Conservation (phyloP, 2,797 vertebrate species). For the Pygocentrus nattereri region DNA sequence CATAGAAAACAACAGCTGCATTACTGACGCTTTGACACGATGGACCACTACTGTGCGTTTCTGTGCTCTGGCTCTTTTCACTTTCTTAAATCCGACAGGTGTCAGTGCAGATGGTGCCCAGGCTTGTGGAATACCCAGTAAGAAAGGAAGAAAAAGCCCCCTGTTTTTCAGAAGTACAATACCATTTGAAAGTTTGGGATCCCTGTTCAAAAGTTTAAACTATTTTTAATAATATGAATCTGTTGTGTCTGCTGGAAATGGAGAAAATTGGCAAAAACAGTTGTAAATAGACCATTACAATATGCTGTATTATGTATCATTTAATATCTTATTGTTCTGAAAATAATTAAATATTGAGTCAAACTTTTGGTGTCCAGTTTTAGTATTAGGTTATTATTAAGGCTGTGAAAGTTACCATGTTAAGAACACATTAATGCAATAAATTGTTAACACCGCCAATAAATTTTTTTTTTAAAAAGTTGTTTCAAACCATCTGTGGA, state of each 20-base stretch:
- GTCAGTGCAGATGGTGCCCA: constrained; percentile 42
- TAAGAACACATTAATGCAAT: too few relatives aligned
- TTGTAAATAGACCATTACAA: too few relatives aligned
- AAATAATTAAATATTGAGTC: too few relatives aligned
- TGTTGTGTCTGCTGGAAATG: not conserved
- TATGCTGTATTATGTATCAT: too few relatives aligned
- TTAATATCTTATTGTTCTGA: too few relatives aligned
- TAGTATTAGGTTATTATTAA: too few relatives aligned
- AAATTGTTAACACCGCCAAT: too few relatives aligned
- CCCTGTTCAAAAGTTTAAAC: not conserved
- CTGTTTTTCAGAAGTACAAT: not conserved
- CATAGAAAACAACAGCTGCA: not conserved
- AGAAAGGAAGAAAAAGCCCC: constrained; percentile 17
- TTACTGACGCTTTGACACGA: not conserved
- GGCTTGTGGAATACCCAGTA: constrained; percentile 32
- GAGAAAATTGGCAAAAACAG: too few relatives aligned
- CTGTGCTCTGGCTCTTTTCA: constrained; percentile 11
- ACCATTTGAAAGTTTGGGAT: not conserved
- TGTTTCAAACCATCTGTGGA: too few relatives aligned
- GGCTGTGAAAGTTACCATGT: too few relatives aligned
- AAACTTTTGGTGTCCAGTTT: too few relatives aligned
- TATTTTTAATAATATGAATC: not conserved
- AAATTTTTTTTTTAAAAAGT: too few relatives aligned
- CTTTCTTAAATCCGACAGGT: constrained; percentile 52
- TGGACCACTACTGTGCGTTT: not conserved